A percentile compares a stretch with the other conserved stretches of the same genome.
These are phyloP conservation scores for Drosophila gaucha DNA, from an alignment of 2,888 invertebrate species.

Conservation along the genomic window DNA sequence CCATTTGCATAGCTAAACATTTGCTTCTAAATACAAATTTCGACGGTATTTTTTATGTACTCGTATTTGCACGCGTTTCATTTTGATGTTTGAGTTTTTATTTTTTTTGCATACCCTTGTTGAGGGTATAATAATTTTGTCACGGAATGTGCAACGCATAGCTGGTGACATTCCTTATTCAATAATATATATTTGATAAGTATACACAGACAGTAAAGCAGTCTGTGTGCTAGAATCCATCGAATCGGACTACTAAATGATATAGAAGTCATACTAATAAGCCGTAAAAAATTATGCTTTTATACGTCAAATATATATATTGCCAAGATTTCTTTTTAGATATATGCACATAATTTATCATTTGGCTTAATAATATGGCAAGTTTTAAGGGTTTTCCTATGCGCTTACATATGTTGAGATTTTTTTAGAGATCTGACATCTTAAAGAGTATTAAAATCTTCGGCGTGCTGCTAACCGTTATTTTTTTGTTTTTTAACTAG, in stretches of 20 bases:
- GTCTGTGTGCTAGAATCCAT: background rate
- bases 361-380: no score
- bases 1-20: conserved; percentile 80
- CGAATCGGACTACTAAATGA: background rate
- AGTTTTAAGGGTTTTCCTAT: no score
- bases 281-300: no score
- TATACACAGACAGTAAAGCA: background rate
- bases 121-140: background rate
- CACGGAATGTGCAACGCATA: background rate
- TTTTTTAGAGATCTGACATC: background rate
- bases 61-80: conserved; percentile 60
- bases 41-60: conserved; percentile 39
- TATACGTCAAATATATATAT: no score
- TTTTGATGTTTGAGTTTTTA: conserved; percentile 24
- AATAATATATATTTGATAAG: background rate
- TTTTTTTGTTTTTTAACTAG: conserved; percentile 8
- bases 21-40: conserved; percentile 72
- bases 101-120: background rate
- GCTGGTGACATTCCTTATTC: background rate
- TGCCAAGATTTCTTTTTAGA: background rate
- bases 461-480: background rate
- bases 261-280: background rate
- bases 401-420: background rate
- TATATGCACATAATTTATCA: background rate
- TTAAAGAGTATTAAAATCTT: conserved; percentile 1